phyloP scores from a whole-genome alignment of 2,113 vertebrate species.

The human (Homo sapiens) region GRCh38 chr17:33324501-33325000 shows the following conservation, averaged over 20 bases:
- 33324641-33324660: neutral
- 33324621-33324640: neutral
- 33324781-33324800: slow-evolving; percentile 8
- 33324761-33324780: neutral
- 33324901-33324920: slow-evolving; percentile 20
- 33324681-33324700: neutral
- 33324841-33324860: neutral
- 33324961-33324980: neutral
- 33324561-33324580: neutral
- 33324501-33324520: neutral
- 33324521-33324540: neutral
- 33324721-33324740: neutral
- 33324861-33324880: neutral
- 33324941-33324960: neutral
- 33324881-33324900: neutral
- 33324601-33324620: neutral
- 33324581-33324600: accelerated
- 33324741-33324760: neutral
- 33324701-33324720: neutral
- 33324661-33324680: neutral
- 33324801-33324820: neutral
- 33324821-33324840: neutral
- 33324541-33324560: too few species aligned
- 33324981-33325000: neutral
- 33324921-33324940: neutral